Percentiles rank a stretch among this genome's conserved stretches.
phyloP scores from a whole-genome alignment of 2,888 invertebrate species.

The Orthonevra nobilis region DNA sequence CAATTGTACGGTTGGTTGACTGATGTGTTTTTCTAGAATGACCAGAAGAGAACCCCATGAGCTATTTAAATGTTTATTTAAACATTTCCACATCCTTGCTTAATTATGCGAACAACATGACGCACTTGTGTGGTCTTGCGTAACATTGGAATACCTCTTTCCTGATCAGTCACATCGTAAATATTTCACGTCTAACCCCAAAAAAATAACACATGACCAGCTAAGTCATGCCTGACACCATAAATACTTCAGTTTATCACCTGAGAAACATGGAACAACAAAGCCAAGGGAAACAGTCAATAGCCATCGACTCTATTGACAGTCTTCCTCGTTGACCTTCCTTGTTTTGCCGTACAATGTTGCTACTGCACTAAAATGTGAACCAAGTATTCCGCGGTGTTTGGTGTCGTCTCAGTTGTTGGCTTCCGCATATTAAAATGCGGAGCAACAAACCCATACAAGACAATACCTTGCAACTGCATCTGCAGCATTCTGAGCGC shows the following conservation, averaged over 20 bases:
- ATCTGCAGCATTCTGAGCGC: conserved; percentile 14
- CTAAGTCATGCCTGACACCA: neutral
- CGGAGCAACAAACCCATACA: conserved; percentile 49
- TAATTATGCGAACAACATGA: no score
- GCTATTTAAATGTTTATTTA: no score
- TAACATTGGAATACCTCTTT: no score
- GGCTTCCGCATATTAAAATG: conserved; percentile 54
- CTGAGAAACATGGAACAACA: neutral
- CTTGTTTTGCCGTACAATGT: conserved; percentile 21
- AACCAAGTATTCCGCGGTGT: neutral
- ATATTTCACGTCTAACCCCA: no score
- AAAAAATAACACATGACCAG: no score
- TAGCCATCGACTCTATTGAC: conserved; percentile 15
- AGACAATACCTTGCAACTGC: no score
- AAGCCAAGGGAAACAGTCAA: neutral
- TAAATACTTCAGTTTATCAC: conserved; percentile 4
- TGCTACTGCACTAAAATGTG: neutral
- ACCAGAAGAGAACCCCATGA: no score
- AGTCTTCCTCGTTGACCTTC: neutral
- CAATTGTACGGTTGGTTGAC: no score
- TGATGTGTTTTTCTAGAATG: no score
- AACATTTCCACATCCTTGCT: no score
- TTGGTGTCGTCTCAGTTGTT: neutral
- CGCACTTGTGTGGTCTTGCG: no score
- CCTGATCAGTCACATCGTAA: no score